Evolutionary conservation across 2,888 invertebrate genomes (phyloP).

Genomic region (Clivina fossor): DNA sequence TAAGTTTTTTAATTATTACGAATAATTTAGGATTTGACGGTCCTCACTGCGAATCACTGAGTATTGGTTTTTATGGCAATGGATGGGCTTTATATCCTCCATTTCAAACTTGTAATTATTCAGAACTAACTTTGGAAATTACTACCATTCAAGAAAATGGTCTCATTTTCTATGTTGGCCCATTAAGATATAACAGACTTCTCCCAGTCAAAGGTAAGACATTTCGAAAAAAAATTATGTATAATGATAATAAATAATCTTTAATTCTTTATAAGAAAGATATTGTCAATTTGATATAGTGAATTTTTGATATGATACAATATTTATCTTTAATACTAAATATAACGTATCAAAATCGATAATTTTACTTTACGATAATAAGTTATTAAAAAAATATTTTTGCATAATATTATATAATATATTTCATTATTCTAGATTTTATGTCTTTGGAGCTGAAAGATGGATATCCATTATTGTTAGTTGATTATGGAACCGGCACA

Average conservation of each 20-base stretch:
- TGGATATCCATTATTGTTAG: constrained; percentile 79
- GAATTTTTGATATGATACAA: background rate
- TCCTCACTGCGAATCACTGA: constrained; percentile 86
- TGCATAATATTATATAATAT: background rate
- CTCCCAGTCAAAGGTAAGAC: constrained; percentile 69
- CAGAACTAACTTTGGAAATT: constrained; percentile 79
- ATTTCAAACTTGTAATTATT: constrained; percentile 82
- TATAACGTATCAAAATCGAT: background rate
- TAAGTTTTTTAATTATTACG: constrained; percentile 45
- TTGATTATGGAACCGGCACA: constrained; percentile 88
- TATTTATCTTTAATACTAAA: background rate
- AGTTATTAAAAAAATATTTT: background rate
- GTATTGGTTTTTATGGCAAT: constrained; percentile 84
- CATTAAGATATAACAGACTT: constrained; percentile 65
- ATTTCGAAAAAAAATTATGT: too few relatives aligned
- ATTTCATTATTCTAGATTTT: constrained; percentile 66
- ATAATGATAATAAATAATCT: background rate
- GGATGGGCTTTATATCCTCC: constrained; percentile 93
- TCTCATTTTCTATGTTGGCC: constrained; percentile 89
- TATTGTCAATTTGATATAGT: background rate
- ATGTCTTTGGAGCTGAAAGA: constrained; percentile 83
- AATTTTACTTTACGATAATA: background rate
- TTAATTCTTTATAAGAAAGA: background rate
- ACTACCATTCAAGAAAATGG: constrained; percentile 76
- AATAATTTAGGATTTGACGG: constrained; percentile 64